A percentile compares a stretch with the other conserved stretches of the same genome.
Evolutionary conservation across 2,888 invertebrate genomes (phyloP).

Genomic region (Trachelus iudaicus): DNA sequence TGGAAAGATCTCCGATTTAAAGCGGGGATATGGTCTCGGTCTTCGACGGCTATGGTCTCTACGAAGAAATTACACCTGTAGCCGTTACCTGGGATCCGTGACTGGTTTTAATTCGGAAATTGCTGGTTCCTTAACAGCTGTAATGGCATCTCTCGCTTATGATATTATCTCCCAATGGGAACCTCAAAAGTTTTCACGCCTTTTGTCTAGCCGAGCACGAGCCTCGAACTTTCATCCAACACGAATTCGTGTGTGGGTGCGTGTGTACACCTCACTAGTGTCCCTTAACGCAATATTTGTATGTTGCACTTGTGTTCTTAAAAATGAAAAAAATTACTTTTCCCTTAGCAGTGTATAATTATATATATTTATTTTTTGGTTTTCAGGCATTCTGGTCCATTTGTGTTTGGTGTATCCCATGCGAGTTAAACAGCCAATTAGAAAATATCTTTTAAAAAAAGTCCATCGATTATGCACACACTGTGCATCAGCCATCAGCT

Average conservation of each 20-base stretch:
- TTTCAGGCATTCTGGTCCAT: neutral
- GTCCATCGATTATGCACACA: neutral
- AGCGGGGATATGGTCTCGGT: neutral
- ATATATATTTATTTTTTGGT: neutral
- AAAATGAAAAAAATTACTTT: neutral
- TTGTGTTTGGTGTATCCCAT: neutral
- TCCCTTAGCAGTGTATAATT: neutral
- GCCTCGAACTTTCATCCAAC: neutral
- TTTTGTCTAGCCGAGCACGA: neutral
- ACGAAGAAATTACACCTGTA: slow-evolving; percentile 25
- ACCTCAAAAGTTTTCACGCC: neutral
- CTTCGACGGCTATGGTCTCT: neutral
- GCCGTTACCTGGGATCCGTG: slow-evolving; percentile 35
- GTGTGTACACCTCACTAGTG: no score
- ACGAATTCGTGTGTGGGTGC: neutral
- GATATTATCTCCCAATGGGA: slow-evolving; percentile 34
- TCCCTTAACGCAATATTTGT: neutral
- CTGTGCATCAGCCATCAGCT: no score
- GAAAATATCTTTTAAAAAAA: neutral
- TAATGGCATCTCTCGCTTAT: slow-evolving; percentile 39
- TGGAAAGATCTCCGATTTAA: slow-evolving; percentile 12
- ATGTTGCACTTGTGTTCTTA: neutral
- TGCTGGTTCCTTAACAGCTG: slow-evolving; percentile 50
- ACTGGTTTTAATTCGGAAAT: slow-evolving; percentile 58
- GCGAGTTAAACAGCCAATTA: neutral